These are phyloP conservation scores for Intellagama lesueurii DNA, from an alignment of 2,797 vertebrate species.

Conservation along the genomic window DNA sequence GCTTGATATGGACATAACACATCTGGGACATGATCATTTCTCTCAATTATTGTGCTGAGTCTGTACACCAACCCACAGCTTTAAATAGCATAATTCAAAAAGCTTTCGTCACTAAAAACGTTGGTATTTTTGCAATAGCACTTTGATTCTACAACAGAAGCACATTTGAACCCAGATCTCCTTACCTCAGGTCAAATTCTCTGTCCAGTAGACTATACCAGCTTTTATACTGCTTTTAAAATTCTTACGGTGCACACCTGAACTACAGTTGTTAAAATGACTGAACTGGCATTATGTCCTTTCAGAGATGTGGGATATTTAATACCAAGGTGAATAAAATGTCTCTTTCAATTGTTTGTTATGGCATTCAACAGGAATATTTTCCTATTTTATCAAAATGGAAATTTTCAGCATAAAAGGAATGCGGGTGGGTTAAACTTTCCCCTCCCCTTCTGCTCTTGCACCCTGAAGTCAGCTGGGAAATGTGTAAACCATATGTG, in stretches of 20 bases:
- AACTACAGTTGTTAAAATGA: conserved; percentile 51
- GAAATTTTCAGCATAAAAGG: conserved; percentile 73
- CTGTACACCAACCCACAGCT: not conserved
- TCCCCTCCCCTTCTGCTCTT: conserved; percentile 73
- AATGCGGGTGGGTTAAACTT: conserved; percentile 72
- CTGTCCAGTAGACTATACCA: not conserved
- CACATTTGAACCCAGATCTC: not conserved
- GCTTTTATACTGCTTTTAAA: not conserved
- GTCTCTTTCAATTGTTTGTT: conserved; percentile 68
- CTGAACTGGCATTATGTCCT: conserved; percentile 44
- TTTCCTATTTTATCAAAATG: conserved; percentile 69
- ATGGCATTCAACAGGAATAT: conserved; percentile 27
- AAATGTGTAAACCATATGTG: conserved; percentile 86
- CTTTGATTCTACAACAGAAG: not conserved
- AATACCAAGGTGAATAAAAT: conserved; percentile 63
- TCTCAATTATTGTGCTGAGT: too few species aligned
- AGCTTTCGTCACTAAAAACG: not conserved
- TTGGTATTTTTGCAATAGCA: not conserved
- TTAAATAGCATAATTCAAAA: not conserved
- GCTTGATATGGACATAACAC: not conserved
- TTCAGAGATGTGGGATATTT: conserved; percentile 6
- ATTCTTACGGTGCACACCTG: not conserved
- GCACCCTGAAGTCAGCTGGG: conserved; percentile 77
- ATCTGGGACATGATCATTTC: not conserved
- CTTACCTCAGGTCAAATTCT: not conserved